Percentiles rank a stretch among this genome's conserved stretches.
phyloP scores from a whole-genome alignment of 2,888 invertebrate species.

The Hirtodrosophila duncani region DNA sequence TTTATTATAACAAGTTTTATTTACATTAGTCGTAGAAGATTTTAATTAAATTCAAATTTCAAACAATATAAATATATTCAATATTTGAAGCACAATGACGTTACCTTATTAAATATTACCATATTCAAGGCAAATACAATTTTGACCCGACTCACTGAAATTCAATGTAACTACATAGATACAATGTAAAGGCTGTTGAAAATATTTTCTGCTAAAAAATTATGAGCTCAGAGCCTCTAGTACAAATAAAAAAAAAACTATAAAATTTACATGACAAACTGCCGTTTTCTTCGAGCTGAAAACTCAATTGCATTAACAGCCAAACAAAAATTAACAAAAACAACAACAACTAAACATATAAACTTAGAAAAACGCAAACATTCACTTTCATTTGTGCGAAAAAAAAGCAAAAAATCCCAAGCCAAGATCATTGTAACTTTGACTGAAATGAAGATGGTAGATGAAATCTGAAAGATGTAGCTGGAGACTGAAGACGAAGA shows the following conservation, averaged over 20 bases:
- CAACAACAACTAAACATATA: constrained; percentile 13
- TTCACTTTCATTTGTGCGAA: constrained; percentile 67
- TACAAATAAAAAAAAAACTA: constrained; percentile 18
- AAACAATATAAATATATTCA: too few relatives aligned
- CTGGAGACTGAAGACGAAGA: constrained; percentile 37
- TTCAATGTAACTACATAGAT: too few relatives aligned
- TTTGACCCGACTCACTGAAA: too few relatives aligned
- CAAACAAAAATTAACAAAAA: constrained; percentile 5
- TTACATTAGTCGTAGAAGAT: too few relatives aligned
- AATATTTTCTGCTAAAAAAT: constrained; percentile 11
- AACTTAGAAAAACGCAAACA: constrained; percentile 14
- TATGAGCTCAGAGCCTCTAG: constrained; percentile 19
- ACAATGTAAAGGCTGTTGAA: too few relatives aligned
- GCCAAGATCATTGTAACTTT: constrained; percentile 36
- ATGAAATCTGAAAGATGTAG: too few relatives aligned
- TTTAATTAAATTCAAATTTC: too few relatives aligned
- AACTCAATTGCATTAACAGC: constrained; percentile 15
- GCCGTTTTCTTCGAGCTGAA: constrained; percentile 12
- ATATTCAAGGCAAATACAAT: too few relatives aligned
- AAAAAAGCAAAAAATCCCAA: constrained; percentile 24
- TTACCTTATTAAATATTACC: too few relatives aligned
- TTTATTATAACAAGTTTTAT: too few relatives aligned
- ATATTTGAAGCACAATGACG: too few relatives aligned
- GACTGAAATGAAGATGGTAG: constrained; percentile 21
- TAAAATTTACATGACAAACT: constrained; percentile 36